Evolutionary conservation across 1,140 invertebrate genomes (phyloP), one percentile per base, ranked within the genome.

Genomic region (Drosophila auraria): DNA sequence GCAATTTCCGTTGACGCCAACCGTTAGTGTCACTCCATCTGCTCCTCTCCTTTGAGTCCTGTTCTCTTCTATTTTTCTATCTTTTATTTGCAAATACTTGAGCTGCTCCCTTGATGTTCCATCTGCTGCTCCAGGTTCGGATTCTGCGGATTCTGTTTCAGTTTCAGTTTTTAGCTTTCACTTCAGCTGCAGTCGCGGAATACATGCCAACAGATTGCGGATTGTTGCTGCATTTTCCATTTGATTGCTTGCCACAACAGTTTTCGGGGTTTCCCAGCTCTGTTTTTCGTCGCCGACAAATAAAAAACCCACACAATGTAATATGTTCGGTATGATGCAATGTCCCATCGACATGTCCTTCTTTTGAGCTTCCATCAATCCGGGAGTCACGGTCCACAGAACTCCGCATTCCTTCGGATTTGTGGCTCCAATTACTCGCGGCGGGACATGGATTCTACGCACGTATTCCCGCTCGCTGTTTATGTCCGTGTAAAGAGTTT

Each of bases 401-500:
- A 0, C 12, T 54, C 14, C 53, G 30, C 54, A 54, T 53, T 54
- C 17, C 56, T 50, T 42, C 33, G 53, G 57, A 65, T 81, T 68
- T 82, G 68, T 73, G 74, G 59, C 86, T 83, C 86, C 86, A 82
- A 90, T 90, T 90, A 86, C 86, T 74, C 38, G 54, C 23, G 65
- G 61, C 63, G 87, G 54, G 40, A 44, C 73, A 80, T 68, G 87
- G 79, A 90, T 90, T 83, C 86, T 47, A 82, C 71, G 82, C 86
- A 90, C 86, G 86, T 90, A 90, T 80, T 74, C 64, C 81, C 75
- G 75, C 49, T 77, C 87, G 71, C 79, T 86, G 76, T 90, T 90
- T 90, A 90, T 90, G 86, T 90, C 72, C 78, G 79, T 91, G 86
- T 90, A 86, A 90, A 90, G 79, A 90, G 86, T 90, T 90, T 90